phyloP scores from a whole-genome alignment of 2,888 invertebrate species.

The Polylopha cassiicola region DNA sequence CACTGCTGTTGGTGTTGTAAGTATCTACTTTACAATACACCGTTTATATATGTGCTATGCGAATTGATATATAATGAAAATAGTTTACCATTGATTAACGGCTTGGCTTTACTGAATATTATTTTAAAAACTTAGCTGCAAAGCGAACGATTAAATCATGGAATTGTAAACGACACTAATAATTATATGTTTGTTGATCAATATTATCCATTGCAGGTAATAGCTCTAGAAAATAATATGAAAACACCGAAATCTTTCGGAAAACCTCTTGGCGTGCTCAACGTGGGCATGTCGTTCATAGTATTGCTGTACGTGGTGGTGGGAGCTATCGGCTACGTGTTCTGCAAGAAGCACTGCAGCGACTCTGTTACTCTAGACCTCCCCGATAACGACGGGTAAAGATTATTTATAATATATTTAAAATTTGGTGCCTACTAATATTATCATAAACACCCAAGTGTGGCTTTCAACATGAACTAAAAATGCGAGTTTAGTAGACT shows the following conservation, averaged over 20 bases:
- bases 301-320: conserved; percentile 85
- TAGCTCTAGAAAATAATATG: conserved; percentile 95
- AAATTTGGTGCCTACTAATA: too few species aligned
- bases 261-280: conserved; percentile 86
- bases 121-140: too few species aligned
- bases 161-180: neutral
- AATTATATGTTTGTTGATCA: conserved; percentile 1
- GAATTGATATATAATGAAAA: neutral
- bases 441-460: too few species aligned
- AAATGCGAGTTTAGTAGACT: too few species aligned
- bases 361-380: conserved; percentile 91
- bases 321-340: conserved; percentile 91
- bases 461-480: too few species aligned
- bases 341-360: conserved; percentile 81
- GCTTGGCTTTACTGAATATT: too few species aligned
- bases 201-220: conserved; percentile 77
- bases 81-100: too few species aligned
- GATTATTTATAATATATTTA: too few species aligned
- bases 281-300: conserved; percentile 87
- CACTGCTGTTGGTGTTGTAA: conserved; percentile 87
- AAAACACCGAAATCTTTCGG: conserved; percentile 87
- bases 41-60: neutral
- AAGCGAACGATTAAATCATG: neutral
- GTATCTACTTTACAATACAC: conserved; percentile 35
- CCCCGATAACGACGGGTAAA: conserved; percentile 63